Conservation (phyloP, 2,797 vertebrate species). For the Enteromius viviparus region DNA sequence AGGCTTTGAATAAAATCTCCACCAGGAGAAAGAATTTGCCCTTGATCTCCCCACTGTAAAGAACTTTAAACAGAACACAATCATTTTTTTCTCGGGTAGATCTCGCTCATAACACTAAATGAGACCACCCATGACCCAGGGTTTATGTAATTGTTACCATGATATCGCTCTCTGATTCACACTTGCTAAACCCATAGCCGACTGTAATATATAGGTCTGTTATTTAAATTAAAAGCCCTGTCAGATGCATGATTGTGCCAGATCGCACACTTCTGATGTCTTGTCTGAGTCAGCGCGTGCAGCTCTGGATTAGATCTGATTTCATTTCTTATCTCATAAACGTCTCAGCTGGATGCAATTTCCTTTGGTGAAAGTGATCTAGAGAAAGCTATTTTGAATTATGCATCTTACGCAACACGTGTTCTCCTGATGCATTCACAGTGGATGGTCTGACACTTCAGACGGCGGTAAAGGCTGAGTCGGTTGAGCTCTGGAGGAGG, state of each 20-base stretch:
- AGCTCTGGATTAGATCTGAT: not conserved
- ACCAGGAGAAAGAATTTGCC: slow-evolving; percentile 11
- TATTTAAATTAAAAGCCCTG: not conserved
- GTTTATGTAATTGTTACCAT: slow-evolving; percentile 52
- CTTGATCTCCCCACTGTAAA: slow-evolving; percentile 59
- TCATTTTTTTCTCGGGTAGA: slow-evolving; percentile 33
- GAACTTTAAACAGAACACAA: slow-evolving; percentile 51
- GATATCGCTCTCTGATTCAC: slow-evolving; percentile 27
- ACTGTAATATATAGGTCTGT: not conserved
- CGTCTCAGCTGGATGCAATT: slow-evolving; percentile 9
- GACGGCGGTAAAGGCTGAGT: not conserved
- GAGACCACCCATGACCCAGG: slow-evolving; percentile 59
- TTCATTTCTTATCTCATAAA: slow-evolving; percentile 17
- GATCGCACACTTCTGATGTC: not conserved
- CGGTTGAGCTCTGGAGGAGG: slow-evolving; percentile 20
- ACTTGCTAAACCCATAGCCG: not conserved
- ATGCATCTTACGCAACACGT: not conserved
- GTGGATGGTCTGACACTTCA: slow-evolving; percentile 18
- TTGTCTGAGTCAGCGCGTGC: not conserved
- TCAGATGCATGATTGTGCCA: not conserved
- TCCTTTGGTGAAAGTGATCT: not conserved
- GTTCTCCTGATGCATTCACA: slow-evolving; percentile 7
- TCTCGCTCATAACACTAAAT: slow-evolving; percentile 56
- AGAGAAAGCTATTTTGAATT: slow-evolving; percentile 17
- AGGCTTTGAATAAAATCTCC: slow-evolving; percentile 42